phyloP scores from a whole-genome alignment of 2,797 vertebrate genomes.

The Clarias laeviceps region DNA sequence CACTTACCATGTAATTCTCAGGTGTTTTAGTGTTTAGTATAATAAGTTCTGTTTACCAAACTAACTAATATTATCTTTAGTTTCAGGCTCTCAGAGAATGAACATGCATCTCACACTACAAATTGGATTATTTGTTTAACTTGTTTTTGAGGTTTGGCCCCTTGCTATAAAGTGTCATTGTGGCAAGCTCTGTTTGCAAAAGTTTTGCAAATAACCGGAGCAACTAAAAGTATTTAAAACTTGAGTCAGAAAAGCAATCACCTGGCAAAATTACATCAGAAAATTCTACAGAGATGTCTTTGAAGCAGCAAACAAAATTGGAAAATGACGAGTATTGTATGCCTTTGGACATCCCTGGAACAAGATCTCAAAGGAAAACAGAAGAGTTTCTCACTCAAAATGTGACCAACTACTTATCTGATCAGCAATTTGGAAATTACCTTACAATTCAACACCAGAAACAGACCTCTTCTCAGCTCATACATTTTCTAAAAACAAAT shows the following conservation, averaged over 20 bases:
- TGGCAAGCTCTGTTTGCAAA: conserved; percentile 11
- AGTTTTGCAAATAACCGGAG: background rate
- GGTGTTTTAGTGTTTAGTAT: no score
- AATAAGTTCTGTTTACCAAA: background rate
- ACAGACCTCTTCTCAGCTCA: conserved; percentile 73
- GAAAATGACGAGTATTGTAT: background rate
- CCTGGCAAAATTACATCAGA: background rate
- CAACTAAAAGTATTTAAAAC: background rate
- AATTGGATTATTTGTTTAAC: conserved; percentile 6
- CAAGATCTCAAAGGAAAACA: background rate
- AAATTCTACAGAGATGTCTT: background rate
- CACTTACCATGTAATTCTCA: no score
- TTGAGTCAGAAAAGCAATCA: conserved; percentile 6
- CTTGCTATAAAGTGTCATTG: conserved; percentile 15
- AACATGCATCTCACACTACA: background rate
- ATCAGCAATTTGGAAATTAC: conserved; percentile 8
- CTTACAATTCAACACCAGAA: conserved; percentile 68
- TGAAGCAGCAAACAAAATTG: background rate
- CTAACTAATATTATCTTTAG: background rate
- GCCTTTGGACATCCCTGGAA: background rate
- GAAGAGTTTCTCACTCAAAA: conserved; percentile 1
- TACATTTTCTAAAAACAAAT: conserved; percentile 66
- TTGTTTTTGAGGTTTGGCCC: conserved; percentile 17
- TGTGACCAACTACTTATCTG: background rate
- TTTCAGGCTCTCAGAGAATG: background rate